Conservation (phyloP, 2,888 invertebrate genomes). For the Netelia inedita region DNA sequence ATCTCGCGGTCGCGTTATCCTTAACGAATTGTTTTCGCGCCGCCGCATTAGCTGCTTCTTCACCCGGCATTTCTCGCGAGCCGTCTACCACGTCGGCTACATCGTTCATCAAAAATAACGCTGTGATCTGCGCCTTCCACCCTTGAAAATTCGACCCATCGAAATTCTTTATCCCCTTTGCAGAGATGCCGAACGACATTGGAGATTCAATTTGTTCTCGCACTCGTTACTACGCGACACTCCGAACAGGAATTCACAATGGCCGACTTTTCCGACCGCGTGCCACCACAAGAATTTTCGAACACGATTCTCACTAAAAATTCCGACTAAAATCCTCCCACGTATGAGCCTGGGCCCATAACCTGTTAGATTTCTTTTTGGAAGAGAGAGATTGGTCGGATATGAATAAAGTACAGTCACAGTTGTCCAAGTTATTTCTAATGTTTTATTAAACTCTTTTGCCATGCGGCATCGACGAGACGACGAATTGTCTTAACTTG, state of each 20-base stretch:
- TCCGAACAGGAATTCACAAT: constrained; percentile 23
- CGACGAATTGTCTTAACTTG: no score
- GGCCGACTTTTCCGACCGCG: constrained; percentile 22
- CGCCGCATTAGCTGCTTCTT: background rate
- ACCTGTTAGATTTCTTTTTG: no score
- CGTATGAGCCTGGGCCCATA: constrained; percentile 12
- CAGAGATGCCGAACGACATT: background rate
- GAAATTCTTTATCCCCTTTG: background rate
- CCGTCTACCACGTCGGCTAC: background rate
- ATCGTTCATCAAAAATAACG: background rate
- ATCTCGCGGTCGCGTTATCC: constrained; percentile 38
- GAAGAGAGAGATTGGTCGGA: no score
- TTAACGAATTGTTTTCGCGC: constrained; percentile 41
- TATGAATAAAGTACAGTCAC: no score
- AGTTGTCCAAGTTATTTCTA: no score
- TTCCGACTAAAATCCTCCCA: constrained; percentile 11
- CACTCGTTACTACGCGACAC: background rate
- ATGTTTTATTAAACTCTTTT: no score
- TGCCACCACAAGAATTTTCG: background rate
- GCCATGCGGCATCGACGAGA: no score
- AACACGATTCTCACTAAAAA: no score
- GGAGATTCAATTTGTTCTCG: background rate
- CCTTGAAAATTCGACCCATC: background rate
- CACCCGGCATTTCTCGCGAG: background rate
- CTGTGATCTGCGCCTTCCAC: background rate